phyloP scores from a whole-genome alignment of 2,113 vertebrate species.

The Neomonachus schauinslandi region DNA sequence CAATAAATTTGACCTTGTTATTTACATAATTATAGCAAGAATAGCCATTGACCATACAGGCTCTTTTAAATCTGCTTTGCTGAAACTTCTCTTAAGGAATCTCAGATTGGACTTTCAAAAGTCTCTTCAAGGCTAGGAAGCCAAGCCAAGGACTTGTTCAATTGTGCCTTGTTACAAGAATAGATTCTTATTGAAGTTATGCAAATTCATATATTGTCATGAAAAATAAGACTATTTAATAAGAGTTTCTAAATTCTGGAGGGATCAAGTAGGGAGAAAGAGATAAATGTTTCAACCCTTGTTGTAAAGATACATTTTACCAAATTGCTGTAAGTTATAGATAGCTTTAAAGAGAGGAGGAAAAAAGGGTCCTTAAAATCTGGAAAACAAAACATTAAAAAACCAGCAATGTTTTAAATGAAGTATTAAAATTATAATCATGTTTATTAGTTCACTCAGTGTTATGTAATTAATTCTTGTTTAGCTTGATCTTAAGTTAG shows the following conservation, averaged over 20 bases:
- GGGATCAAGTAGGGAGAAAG: background rate
- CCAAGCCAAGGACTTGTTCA: background rate
- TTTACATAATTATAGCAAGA: background rate
- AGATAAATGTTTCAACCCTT: background rate
- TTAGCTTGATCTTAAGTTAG: background rate
- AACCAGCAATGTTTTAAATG: background rate
- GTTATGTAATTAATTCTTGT: background rate
- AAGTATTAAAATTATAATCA: background rate
- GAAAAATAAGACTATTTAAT: background rate
- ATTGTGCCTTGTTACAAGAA: background rate
- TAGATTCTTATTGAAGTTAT: background rate
- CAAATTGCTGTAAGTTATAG: background rate
- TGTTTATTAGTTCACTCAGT: background rate
- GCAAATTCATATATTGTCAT: background rate
- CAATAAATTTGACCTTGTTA: background rate
- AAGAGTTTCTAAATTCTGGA: background rate
- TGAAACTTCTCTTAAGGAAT: background rate
- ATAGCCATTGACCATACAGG: background rate
- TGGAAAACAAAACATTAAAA: background rate
- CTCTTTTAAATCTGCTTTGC: background rate
- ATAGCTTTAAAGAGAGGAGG: background rate
- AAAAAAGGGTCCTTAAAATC: background rate
- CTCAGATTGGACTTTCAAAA: background rate
- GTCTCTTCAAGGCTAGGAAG: background rate
- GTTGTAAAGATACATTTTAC: background rate